Percentiles rank a stretch among this genome's conserved stretches.
Conservation (phyloP, 2,888 invertebrate species). For the Sarcophaga variegata region DNA sequence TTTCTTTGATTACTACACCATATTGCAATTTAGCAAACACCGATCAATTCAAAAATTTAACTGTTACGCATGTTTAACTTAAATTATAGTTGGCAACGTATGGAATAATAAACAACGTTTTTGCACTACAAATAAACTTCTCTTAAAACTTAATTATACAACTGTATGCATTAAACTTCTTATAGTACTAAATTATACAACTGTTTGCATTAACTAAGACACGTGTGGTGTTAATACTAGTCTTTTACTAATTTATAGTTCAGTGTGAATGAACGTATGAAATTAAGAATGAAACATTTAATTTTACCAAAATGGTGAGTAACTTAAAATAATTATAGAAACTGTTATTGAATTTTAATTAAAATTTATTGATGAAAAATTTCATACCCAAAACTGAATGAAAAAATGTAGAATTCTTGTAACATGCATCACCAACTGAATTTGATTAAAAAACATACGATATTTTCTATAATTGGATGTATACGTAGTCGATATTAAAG, state of each 20-base stretch:
- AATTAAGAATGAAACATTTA: no score
- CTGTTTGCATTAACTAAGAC: slow-evolving; percentile 8
- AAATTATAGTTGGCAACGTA: not conserved
- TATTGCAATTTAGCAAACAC: no score
- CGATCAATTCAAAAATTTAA: no score
- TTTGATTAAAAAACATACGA: not conserved
- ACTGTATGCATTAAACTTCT: not conserved
- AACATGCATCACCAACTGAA: slow-evolving; percentile 78
- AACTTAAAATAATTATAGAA: not conserved
- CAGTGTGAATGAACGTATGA: no score
- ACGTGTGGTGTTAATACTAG: not conserved
- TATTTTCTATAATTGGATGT: no score
- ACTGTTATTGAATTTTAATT: not conserved
- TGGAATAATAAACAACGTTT: not conserved
- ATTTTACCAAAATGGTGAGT: not conserved
- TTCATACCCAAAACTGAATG: slow-evolving; percentile 72
- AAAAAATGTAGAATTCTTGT: slow-evolving; percentile 72
- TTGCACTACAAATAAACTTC: slow-evolving; percentile 9
- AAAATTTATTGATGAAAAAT: slow-evolving; percentile 71
- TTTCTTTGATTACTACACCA: no score
- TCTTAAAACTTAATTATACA: not conserved
- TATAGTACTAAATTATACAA: not conserved
- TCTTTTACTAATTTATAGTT: no score
- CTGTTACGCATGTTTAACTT: no score
- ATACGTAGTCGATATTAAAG: no score